Conservation (phyloP, 1,140 invertebrate species). For the Drosophila miranda region DNA sequence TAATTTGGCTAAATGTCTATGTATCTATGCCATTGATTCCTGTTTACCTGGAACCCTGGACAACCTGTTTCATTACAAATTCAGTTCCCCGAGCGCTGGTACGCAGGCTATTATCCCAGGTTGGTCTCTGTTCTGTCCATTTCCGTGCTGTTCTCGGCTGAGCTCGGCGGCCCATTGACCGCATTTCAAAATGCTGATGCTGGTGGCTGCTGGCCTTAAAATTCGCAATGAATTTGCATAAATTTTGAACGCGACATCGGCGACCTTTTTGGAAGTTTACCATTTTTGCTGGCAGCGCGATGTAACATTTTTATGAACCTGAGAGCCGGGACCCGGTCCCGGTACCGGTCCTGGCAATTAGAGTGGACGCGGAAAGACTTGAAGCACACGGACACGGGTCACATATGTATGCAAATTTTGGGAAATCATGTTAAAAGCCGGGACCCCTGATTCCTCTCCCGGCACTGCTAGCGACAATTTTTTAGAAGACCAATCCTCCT, state of each 20-base stretch:
- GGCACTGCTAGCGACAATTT: too few species aligned
- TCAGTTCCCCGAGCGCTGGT: conserved; percentile 59
- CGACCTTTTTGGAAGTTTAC: conserved; percentile 36
- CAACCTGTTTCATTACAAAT: conserved; percentile 70
- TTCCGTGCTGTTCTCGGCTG: neutral
- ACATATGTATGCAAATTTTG: conserved; percentile 42
- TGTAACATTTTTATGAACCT: conserved; percentile 21
- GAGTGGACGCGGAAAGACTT: conserved; percentile 32
- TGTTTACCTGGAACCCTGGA: conserved; percentile 31
- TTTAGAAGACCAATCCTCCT: too few species aligned
- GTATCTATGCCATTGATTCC: conserved; percentile 16
- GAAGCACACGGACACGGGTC: conserved; percentile 15
- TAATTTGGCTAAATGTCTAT: conserved; percentile 51
- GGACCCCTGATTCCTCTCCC: conserved; percentile 10
- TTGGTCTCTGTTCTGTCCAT: conserved; percentile 10
- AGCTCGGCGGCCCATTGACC: conserved; percentile 63
- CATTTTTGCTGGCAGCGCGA: conserved; percentile 36
- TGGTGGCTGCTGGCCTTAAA: conserved; percentile 53
- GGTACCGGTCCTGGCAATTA: conserved; percentile 47
- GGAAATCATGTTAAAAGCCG: conserved; percentile 36
- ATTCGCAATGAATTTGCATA: conserved; percentile 79
- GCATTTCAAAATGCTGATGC: conserved; percentile 55
- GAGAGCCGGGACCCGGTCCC: neutral
- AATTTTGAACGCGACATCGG: conserved; percentile 36
- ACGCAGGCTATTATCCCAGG: conserved; percentile 26